Percentiles rank a stretch among this genome's conserved stretches.
These are phyloP conservation scores for Ligdia adustata DNA, from an alignment of 2,888 invertebrate genomes.

Conservation along the genomic window DNA sequence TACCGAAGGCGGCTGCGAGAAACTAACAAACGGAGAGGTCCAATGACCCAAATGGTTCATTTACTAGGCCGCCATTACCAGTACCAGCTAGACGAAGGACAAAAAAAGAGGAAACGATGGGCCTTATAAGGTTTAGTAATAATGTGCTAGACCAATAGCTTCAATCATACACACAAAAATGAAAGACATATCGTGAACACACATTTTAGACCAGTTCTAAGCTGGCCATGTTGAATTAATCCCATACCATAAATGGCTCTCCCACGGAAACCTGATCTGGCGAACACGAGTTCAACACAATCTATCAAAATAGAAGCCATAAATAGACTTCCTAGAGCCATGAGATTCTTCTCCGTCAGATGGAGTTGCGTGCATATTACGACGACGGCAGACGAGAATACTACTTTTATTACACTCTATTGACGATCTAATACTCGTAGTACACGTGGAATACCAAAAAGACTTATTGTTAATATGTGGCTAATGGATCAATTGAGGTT, in stretches of 20 bases:
- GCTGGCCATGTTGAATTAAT: conserved; percentile 72
- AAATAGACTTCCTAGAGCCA: conserved; percentile 76
- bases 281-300: conserved; percentile 65
- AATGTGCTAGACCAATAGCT: conserved; percentile 17
- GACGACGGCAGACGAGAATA: conserved; percentile 31
- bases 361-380: conserved; percentile 34
- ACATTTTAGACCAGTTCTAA: conserved; percentile 40
- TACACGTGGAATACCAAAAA: conserved; percentile 5
- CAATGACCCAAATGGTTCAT: conserved; percentile 81
- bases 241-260: conserved; percentile 71
- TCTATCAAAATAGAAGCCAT: conserved; percentile 77
- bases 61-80: conserved; percentile 63
- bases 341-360: conserved; percentile 51
- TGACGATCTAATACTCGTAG: conserved; percentile 18
- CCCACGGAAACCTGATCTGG: conserved; percentile 73
- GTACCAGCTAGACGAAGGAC: background rate
- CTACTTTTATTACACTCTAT: conserved; percentile 31
- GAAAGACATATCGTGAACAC: conserved; percentile 20
- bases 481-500: conserved; percentile 29
- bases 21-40: conserved; percentile 76
- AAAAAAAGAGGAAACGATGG: conserved; percentile 9
- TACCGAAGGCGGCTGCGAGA: conserved; percentile 59
- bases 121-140: conserved; percentile 6
- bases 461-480: conserved; percentile 17
- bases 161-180: conserved; percentile 11